Base-by-base conservation (phyloP, 1,140 invertebrate genomes). In the Drusus annulatus region DNA sequence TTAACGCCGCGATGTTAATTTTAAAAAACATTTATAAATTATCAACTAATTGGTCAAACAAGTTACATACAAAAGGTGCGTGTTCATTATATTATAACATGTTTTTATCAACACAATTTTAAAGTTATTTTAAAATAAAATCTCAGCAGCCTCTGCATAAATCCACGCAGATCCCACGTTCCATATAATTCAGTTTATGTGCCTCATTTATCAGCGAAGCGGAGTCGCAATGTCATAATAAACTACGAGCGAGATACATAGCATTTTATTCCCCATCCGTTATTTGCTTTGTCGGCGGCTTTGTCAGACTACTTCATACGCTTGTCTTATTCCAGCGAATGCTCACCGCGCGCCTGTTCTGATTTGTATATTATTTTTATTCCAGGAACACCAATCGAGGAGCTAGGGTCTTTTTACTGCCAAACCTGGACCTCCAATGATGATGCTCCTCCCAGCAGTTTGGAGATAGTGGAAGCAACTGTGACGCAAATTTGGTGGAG, bases 401-500 rank as follows among this genome's bases (percentile, higher is more conserved):
- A 79, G n/a, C 17, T 83, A 23, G 84, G 85, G 21, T 83, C 85
- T 69, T 80, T 90, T 19, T 90, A 83, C 79, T 90, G 89, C 79
- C 89, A 90, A 84, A 90, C 87, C 5, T 86, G 88, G 28, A 23
- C 7, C 1, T 19, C 52, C 8, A 17, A 31, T 21, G 10, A 17
- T 3, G 28, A 25, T 8, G n/a, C 52, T 25, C 10, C 4, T 23
- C 13, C 23, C 16, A 54, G 25, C 52, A 3, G 17, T 21, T 36
- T 50, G n/a, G 87, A 89, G 84, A 87, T 89, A 0, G 88, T 90
- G 0, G 87, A 87, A 75, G 89, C 88, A 2, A 89, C 88, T 75
- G 85, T 86, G 50, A 81, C 87, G 23, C 87, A 89, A 80, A 90
- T 90, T 31, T 90, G 89, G 89, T 89, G 87, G 87, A 86, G 87